These are phyloP conservation scores for Hydropsyche tenuis DNA, from an alignment of 1,140 invertebrate species.

Conservation along the genomic window DNA sequence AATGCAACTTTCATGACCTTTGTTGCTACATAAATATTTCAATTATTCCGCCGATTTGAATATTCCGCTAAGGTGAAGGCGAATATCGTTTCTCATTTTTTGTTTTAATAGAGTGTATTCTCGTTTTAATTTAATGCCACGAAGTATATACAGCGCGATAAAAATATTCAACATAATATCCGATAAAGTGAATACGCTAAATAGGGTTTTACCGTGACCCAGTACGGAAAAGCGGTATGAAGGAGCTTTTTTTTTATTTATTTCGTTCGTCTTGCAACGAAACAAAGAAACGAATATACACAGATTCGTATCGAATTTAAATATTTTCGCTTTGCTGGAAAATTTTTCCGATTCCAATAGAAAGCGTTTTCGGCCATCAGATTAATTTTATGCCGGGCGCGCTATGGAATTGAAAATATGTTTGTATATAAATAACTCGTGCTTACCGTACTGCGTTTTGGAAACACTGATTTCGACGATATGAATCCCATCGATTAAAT, in stretches of 20 bases:
- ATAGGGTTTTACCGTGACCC: conserved; percentile 1
- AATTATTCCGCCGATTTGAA: conserved; percentile 11
- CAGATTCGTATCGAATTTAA: not conserved
- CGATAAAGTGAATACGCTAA: not conserved
- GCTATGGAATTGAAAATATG: conserved; percentile 2
- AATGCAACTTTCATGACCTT: conserved; percentile 15
- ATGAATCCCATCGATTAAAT: conserved; percentile 18
- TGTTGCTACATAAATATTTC: conserved; percentile 5
- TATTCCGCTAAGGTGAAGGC: conserved; percentile 6
- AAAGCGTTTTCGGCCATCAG: not conserved
- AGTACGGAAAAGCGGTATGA: not conserved
- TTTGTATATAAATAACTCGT: conserved; percentile 11
- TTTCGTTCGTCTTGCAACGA: not conserved
- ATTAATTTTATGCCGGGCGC: not conserved
- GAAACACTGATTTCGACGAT: conserved; percentile 17
- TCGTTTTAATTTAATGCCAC: conserved; percentile 7
- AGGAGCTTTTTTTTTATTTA: not conserved
- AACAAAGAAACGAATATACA: not conserved
- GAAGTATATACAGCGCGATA: not conserved
- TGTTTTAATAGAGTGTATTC: not conserved
- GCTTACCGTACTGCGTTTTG: not conserved
- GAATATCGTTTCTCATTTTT: not conserved
- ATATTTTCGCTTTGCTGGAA: not conserved
- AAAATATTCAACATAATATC: not conserved
- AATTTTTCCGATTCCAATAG: conserved; percentile 11